Conservation (phyloP, 2,797 vertebrate genomes). For the Tapirus indicus region DNA sequence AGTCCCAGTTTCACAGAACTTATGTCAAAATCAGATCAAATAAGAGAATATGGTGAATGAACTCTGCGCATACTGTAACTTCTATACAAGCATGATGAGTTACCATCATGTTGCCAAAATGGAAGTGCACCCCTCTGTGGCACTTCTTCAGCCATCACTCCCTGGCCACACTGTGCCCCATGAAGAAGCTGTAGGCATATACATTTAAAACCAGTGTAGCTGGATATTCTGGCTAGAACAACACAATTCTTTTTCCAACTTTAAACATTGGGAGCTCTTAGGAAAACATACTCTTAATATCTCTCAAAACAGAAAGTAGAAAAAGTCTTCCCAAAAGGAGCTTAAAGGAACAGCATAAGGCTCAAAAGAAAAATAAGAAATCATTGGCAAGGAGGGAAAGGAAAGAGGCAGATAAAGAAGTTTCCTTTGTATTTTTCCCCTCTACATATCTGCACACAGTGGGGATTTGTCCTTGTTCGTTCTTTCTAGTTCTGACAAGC, state of each 20-base stretch:
- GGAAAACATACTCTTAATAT: background rate
- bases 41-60: background rate
- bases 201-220: background rate
- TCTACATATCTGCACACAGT: background rate
- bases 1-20: background rate
- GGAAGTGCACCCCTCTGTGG: background rate
- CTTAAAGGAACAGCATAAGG: background rate
- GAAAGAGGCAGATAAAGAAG: background rate
- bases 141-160: background rate
- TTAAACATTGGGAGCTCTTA: background rate
- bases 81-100: background rate
- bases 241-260: background rate
- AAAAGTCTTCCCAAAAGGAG: background rate
- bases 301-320: slow-evolving; percentile 32
- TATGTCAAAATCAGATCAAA: background rate
- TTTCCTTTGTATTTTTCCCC: background rate
- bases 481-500: slow-evolving; percentile 50
- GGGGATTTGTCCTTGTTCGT: background rate
- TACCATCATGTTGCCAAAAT: background rate
- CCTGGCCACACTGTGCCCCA: background rate
- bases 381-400: background rate
- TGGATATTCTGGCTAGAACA: background rate
- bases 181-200: background rate
- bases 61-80: background rate
- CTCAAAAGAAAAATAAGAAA: background rate